Evolutionary conservation across 2,797 vertebrate genomes (phyloP), one percentile per base, ranked within the genome.

Genomic region (Schizopygopsis malacanthus): DNA sequence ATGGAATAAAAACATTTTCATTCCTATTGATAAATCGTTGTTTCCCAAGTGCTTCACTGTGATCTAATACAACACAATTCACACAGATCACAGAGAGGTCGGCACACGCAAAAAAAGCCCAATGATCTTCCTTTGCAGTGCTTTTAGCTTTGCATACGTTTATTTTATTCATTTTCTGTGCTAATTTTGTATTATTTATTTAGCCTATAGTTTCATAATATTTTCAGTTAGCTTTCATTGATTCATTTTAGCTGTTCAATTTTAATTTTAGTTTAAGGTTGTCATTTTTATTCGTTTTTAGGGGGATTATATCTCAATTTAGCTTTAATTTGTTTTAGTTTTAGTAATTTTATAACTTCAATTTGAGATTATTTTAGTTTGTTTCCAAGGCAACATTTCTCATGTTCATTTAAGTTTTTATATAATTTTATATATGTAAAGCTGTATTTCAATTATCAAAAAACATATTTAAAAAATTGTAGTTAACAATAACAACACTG

Each of bases 1-100:
- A 79, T 63, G 77, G 56, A 63, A 63, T 25, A 28, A 47, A 37
- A 50, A 28, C 37, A 81, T 54, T 81, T 70, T 41, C 33, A 41
- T 45, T 63, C n/a, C 39, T 61, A 11, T 63, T 45, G 39, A 79
- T 81, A 70, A 70, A 81, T 13, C 9, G 4, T 70, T 70, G 18
- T 25, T 81, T 56, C 11, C 52, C 16, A 72, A 73, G 52, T 47
- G 25, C 16, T 59, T 59, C 25, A 33, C 25, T n/a, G 25, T 37
- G 43, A 59, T 45, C 13, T 82, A 70, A 72, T 43, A 28, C 22
- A n/a, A 12, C 4, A 37, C 8, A 43, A 25, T 10, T 52, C 50
- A 52, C 67, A 59, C 13, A 73, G 41, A 47, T 63, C 18, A 73
- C 39, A 47, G 69, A 82, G 16, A 82, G 54, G 13, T n/a, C 11